Evolutionary conservation across 2,797 vertebrate genomes (phyloP).

Genomic region (Poecile montanus): DNA sequence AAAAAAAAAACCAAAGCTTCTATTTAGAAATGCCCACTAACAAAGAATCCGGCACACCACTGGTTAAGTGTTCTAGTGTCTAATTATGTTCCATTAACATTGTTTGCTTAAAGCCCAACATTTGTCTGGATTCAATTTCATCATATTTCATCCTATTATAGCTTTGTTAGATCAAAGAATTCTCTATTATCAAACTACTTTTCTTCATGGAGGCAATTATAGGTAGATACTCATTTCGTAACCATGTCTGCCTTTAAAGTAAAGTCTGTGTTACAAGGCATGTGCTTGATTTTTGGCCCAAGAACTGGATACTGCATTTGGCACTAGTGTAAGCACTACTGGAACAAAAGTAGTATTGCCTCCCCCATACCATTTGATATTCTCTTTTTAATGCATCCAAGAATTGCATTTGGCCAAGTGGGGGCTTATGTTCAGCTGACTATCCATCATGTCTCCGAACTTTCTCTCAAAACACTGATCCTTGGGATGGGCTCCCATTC

Average conservation of each 20-base stretch:
- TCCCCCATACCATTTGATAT: conserved; percentile 51
- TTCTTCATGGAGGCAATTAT: conserved; percentile 28
- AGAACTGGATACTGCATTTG: conserved; percentile 45
- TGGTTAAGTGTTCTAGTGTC: background rate
- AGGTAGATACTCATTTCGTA: conserved; percentile 20
- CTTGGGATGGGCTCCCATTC: background rate
- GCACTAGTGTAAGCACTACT: conserved; percentile 49
- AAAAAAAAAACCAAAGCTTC: background rate
- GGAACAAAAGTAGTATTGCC: conserved; percentile 49
- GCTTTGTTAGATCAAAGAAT: conserved; percentile 39
- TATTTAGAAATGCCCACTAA: background rate
- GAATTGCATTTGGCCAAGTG: conserved; percentile 56
- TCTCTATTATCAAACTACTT: conserved; percentile 40
- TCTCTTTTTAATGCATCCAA: conserved; percentile 66
- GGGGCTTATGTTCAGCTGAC: conserved; percentile 30
- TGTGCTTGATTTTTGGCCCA: conserved; percentile 41
- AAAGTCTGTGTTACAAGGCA: background rate
- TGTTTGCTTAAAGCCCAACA: conserved; percentile 4
- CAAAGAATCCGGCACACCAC: background rate
- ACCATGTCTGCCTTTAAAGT: conserved; percentile 13
- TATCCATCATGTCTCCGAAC: conserved; percentile 3
- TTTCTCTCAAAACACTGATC: conserved; percentile 2
- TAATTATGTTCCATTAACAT: conserved; percentile 29
- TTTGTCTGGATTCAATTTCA: conserved; percentile 25
- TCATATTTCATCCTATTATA: conserved; percentile 8